phyloP scores from a whole-genome alignment of 1,140 invertebrate genomes.

The Drosophila melanica region DNA sequence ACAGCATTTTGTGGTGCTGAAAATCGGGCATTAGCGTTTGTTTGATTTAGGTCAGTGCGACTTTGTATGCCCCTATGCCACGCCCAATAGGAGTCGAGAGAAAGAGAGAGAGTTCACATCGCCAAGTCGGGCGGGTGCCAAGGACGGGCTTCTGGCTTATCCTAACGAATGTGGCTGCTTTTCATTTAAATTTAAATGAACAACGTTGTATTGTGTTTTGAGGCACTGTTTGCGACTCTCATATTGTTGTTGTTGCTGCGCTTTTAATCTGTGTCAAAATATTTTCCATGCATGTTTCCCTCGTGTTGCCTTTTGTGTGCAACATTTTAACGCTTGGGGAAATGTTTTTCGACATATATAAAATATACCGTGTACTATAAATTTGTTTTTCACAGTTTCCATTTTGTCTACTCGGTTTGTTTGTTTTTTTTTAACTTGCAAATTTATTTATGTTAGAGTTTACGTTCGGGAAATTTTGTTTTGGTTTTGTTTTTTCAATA shows the following conservation, averaged over 20 bases:
- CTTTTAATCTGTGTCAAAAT: slow-evolving; percentile 70
- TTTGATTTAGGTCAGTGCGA: slow-evolving; percentile 64
- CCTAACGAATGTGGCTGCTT: slow-evolving; percentile 54
- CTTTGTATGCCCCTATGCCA: slow-evolving; percentile 28
- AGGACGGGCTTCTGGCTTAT: slow-evolving; percentile 11
- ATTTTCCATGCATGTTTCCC: slow-evolving; percentile 41
- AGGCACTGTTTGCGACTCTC: slow-evolving; percentile 30
- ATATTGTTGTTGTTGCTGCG: slow-evolving; percentile 24
- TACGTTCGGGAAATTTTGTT: slow-evolving; percentile 21
- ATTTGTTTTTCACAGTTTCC: slow-evolving; percentile 52
- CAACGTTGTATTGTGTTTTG: slow-evolving; percentile 56
- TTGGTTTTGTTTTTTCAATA: slow-evolving; percentile 53
- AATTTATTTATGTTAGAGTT: slow-evolving; percentile 55
- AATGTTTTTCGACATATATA: slow-evolving; percentile 57
- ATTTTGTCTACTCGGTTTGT: background rate
- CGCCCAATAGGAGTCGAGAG: slow-evolving; percentile 22
- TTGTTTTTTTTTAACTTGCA: slow-evolving; percentile 33
- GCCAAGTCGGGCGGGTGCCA: background rate
- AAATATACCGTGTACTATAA: slow-evolving; percentile 41
- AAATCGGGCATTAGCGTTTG: slow-evolving; percentile 68
- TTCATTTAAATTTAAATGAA: slow-evolving; percentile 71
- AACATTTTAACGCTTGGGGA: slow-evolving; percentile 58
- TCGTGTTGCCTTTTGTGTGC: slow-evolving; percentile 8
- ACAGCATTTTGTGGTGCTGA: slow-evolving; percentile 60
- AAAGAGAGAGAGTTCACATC: slow-evolving; percentile 12